A percentile compares a stretch with the other conserved stretches of the same genome.
Evolutionary conservation across 2,888 invertebrate species (phyloP).

Genomic region (Leptopterna dolabrata): DNA sequence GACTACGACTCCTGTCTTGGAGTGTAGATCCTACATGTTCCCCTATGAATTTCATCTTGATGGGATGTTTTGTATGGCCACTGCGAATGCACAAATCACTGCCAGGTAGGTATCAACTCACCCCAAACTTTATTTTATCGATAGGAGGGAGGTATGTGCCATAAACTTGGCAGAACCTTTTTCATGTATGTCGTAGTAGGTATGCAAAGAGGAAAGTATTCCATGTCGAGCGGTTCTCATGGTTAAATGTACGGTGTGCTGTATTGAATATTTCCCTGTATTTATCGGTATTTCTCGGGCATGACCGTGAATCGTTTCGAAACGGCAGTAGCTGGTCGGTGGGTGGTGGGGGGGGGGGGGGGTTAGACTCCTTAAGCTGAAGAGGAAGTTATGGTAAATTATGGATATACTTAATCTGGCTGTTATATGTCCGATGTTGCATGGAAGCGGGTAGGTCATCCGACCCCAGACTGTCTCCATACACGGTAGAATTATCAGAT

Average conservation of each 20-base stretch:
- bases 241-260: not conserved
- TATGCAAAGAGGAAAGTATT: no score
- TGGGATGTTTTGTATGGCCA: no score
- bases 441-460: constrained; percentile 46
- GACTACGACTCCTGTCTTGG: no score
- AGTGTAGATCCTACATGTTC: no score
- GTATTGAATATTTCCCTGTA: not conserved
- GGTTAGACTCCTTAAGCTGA: constrained; percentile 14
- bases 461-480: constrained; percentile 45
- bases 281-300: not conserved
- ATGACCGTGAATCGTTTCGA: not conserved
- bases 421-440: constrained; percentile 20
- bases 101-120: no score
- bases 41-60: no score
- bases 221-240: not conserved
- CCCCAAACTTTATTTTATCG: no score
- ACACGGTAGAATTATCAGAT: constrained; percentile 52
- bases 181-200: no score
- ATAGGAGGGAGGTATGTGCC: no score
- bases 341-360: not conserved
- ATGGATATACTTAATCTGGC: constrained; percentile 26
- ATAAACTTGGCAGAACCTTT: no score
- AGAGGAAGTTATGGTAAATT: constrained; percentile 47
- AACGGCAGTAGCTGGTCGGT: not conserved
- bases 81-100: no score